Evolutionary conservation across 2,113 vertebrate genomes (phyloP).

Genomic region (Vidua chalybeata): DNA sequence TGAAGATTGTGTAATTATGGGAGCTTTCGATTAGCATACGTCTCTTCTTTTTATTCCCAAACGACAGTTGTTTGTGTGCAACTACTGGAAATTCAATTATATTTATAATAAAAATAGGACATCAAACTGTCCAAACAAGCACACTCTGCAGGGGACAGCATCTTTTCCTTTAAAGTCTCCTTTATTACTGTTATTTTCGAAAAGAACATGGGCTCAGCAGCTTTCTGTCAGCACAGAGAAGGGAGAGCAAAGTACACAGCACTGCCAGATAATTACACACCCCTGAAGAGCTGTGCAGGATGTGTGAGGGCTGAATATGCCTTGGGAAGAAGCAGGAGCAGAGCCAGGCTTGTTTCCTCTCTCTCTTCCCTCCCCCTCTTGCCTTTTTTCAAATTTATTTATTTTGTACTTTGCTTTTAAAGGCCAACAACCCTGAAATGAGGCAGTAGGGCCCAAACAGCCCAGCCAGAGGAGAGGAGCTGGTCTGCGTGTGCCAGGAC

Average conservation of each 20-base stretch:
- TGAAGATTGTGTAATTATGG: conserved; percentile 81
- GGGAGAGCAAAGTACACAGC: background rate
- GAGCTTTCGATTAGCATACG: conserved; percentile 74
- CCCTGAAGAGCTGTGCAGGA: background rate
- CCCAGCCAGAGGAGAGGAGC: background rate
- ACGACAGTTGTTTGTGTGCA: conserved; percentile 62
- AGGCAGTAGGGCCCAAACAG: background rate
- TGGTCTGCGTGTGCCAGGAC: background rate
- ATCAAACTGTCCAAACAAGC: conserved; percentile 54
- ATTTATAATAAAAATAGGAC: conserved; percentile 53
- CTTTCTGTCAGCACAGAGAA: background rate
- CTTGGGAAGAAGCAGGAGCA: background rate
- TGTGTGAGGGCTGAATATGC: rapidly evolving
- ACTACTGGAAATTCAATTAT: conserved; percentile 73
- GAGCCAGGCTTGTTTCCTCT: background rate
- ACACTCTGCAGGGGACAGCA: background rate
- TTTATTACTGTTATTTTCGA: background rate
- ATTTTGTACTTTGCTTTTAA: background rate
- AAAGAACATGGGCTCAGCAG: background rate
- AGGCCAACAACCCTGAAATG: background rate
- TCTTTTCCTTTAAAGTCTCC: background rate
- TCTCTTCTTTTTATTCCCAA: conserved; percentile 72
- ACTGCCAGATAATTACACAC: conserved; percentile 7
- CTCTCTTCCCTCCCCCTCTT: background rate
- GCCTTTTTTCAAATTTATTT: background rate